Percentiles rank a stretch among this genome's conserved stretches.
Evolutionary conservation across 2,113 vertebrate species (phyloP).

Genomic region (Zosterops pallidus): DNA sequence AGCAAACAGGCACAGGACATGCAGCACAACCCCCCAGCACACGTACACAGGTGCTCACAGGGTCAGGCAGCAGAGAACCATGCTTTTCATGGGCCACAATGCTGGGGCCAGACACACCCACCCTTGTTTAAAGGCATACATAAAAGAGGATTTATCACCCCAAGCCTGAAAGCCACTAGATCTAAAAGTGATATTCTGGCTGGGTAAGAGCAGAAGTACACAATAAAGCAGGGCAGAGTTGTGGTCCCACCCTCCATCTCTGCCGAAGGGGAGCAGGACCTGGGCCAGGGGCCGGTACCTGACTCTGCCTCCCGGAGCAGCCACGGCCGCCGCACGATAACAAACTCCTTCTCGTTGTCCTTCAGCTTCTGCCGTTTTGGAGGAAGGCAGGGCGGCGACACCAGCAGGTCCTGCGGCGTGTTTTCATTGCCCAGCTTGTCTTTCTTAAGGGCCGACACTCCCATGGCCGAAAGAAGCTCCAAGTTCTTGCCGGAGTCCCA

Average conservation of each 20-base stretch:
- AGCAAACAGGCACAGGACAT: not conserved
- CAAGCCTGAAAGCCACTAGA: not conserved
- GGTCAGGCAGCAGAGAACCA: not conserved
- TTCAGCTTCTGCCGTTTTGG: conserved; percentile 75
- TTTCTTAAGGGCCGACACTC: conserved; percentile 65
- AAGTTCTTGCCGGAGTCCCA: conserved; percentile 67
- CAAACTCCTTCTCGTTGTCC: conserved; percentile 73
- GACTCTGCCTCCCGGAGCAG: conserved; percentile 63
- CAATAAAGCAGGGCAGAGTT: not conserved
- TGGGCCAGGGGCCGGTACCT: conserved; percentile 23
- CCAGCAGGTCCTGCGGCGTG: conserved; percentile 79
- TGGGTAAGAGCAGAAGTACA: not conserved
- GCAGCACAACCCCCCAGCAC: not conserved
- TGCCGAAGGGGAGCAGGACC: rapidly evolving
- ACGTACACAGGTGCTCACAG: rapidly evolving
- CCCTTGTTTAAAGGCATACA: not conserved
- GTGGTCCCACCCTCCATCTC: not conserved
- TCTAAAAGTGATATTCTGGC: not conserved
- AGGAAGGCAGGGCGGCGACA: conserved; percentile 61
- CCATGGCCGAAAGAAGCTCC: conserved; percentile 66
- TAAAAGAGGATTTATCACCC: not conserved
- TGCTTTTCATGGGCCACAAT: rapidly evolving
- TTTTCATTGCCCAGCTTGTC: conserved; percentile 82
- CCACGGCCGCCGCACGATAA: conserved; percentile 76
- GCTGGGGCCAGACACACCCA: not conserved